These are phyloP conservation scores for Gavia stellata DNA, from an alignment of 2,113 vertebrate species.

Conservation along the genomic window DNA sequence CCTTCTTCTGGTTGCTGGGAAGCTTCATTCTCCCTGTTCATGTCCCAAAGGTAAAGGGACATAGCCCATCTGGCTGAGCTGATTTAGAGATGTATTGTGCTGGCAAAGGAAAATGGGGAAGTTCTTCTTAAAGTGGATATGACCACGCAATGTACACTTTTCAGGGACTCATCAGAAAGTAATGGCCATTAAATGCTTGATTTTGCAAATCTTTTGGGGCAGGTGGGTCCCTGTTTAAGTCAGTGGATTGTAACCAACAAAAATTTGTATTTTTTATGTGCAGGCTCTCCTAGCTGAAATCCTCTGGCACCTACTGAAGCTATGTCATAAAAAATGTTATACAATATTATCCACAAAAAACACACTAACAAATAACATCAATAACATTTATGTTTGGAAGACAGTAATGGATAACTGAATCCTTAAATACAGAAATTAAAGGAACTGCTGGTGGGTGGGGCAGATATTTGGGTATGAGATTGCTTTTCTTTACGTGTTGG, in stretches of 20 bases:
- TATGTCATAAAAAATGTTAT: neutral
- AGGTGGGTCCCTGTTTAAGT: neutral
- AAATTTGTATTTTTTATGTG: neutral
- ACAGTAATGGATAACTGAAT: neutral
- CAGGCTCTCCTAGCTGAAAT: neutral
- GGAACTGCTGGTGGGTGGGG: neutral
- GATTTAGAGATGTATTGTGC: neutral
- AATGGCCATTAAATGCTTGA: neutral
- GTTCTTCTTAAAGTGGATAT: neutral
- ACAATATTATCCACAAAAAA: neutral
- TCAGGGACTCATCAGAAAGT: neutral
- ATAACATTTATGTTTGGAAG: neutral
- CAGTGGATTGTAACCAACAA: neutral
- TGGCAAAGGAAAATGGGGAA: neutral
- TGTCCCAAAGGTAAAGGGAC: neutral
- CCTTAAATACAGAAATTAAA: neutral
- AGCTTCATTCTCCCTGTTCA: neutral
- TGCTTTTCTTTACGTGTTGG: neutral
- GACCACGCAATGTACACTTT: neutral
- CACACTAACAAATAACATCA: neutral
- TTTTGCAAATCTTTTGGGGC: neutral
- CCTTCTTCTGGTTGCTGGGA: neutral
- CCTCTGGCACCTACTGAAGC: neutral
- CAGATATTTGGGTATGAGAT: conserved; percentile 12
- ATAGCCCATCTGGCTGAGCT: neutral